Conservation (phyloP, 2,113 vertebrate genomes). For the Nycticebus coucang region DNA sequence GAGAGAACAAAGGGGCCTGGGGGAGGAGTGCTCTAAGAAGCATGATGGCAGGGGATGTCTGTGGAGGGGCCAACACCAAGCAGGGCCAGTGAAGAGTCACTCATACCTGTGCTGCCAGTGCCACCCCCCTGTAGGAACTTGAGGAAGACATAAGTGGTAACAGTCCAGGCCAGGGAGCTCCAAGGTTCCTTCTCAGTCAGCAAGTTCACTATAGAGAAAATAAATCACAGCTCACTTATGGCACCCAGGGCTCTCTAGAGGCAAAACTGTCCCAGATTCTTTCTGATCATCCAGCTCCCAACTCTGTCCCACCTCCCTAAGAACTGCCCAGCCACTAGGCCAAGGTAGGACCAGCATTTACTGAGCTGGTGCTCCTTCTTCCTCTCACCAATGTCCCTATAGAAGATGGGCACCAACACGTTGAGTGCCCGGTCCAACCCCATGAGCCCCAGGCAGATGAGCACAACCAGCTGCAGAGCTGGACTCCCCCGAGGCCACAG, state of each 20-base stretch:
- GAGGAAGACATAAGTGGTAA: constrained; percentile 91
- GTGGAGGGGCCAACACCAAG: neutral
- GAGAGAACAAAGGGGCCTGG: neutral
- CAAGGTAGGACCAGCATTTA: neutral
- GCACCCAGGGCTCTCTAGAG: neutral
- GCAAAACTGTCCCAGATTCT: neutral
- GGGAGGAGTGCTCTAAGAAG: neutral
- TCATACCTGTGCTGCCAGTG: constrained; percentile 86
- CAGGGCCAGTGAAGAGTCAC: neutral
- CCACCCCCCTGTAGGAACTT: constrained; percentile 97
- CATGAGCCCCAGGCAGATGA: constrained; percentile 93
- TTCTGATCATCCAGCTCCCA: neutral
- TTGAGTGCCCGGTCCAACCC: constrained; percentile 93
- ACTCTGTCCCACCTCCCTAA: neutral
- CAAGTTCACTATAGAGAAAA: constrained; percentile 87
- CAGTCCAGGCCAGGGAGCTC: constrained; percentile 88
- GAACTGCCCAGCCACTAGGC: neutral
- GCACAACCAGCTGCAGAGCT: constrained; percentile 91
- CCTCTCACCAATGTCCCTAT: constrained; percentile 92
- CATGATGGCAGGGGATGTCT: neutral
- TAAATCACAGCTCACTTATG: neutral
- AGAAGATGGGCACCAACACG: constrained; percentile 95
- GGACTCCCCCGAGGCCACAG: constrained; percentile 92
- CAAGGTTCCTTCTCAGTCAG: constrained; percentile 89
- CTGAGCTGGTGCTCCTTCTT: neutral